phyloP scores from a whole-genome alignment of 1,140 invertebrate genomes.

The Agrypnia vestita region DNA sequence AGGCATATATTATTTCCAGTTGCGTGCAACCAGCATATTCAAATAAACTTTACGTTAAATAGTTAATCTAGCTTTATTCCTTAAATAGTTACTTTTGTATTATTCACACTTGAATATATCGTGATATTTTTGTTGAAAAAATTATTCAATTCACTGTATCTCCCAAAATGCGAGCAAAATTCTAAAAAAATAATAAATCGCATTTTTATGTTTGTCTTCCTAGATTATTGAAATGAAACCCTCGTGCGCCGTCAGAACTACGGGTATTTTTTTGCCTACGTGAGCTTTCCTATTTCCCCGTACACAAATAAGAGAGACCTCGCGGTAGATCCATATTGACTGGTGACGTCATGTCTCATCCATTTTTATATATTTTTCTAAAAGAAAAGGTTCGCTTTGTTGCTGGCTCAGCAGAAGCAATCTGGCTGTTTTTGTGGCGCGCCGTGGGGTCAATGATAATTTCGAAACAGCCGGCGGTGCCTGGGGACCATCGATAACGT shows the following conservation, averaged over 20 bases:
- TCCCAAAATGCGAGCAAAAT: too few relatives aligned
- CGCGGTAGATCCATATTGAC: conserved; percentile 30
- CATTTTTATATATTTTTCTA: conserved; percentile 31
- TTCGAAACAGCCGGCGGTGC: background rate
- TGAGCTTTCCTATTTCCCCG: conserved; percentile 24
- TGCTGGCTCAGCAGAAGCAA: conserved; percentile 7
- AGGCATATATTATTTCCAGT: too few relatives aligned
- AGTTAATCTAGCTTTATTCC: too few relatives aligned
- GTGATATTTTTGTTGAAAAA: too few relatives aligned
- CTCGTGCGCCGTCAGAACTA: background rate
- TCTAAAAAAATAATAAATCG: too few relatives aligned
- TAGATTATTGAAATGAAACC: too few relatives aligned
- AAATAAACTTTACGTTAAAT: too few relatives aligned
- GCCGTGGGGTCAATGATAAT: conserved; percentile 32
- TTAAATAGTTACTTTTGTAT: too few relatives aligned
- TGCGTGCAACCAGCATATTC: too few relatives aligned
- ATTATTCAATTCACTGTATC: too few relatives aligned
- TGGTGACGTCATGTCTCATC: conserved; percentile 37
- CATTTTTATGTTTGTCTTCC: too few relatives aligned
- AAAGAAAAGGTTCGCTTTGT: background rate
- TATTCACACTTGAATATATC: too few relatives aligned
- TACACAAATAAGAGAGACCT: conserved; percentile 13
- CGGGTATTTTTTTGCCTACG: conserved; percentile 27
- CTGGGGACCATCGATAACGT: conserved; percentile 10
- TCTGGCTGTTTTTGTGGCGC: conserved; percentile 15